phyloP scores from a whole-genome alignment of 2,797 vertebrate genomes.

The Siniperca undulata region DNA sequence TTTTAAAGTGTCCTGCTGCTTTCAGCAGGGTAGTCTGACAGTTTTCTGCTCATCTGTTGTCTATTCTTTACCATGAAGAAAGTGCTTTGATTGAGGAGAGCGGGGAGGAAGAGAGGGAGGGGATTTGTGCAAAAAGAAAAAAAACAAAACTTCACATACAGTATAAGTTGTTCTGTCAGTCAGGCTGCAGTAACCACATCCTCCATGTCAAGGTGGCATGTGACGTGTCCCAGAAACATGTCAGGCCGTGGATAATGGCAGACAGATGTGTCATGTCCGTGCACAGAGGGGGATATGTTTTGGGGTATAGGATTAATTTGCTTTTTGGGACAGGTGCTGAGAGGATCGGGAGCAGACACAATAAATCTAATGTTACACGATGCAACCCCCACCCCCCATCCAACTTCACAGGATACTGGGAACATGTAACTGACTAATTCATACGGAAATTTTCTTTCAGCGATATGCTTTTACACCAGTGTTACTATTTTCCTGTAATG shows the following conservation, averaged over 20 bases:
- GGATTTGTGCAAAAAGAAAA: background rate
- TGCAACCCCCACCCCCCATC: constrained; percentile 26
- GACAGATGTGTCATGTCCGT: constrained; percentile 81
- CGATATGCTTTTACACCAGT: constrained; percentile 61
- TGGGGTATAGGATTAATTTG: constrained; percentile 73
- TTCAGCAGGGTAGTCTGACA: constrained; percentile 37
- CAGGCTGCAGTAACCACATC: constrained; percentile 50
- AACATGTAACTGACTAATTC: constrained; percentile 58
- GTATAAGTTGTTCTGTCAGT: constrained; percentile 27
- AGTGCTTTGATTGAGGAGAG: constrained; percentile 52
- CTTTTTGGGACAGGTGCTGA: constrained; percentile 80
- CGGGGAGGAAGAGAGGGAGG: background rate
- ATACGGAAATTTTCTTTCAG: constrained; percentile 77
- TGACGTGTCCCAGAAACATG: constrained; percentile 70
- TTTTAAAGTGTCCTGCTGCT: constrained; percentile 22
- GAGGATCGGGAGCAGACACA: constrained; percentile 75
- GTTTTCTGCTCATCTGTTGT: constrained; percentile 36
- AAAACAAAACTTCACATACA: constrained; percentile 7
- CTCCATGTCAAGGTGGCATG: constrained; percentile 53
- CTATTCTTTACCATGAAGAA: constrained; percentile 34
- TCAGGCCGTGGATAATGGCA: constrained; percentile 62
- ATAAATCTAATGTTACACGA: constrained; percentile 80
- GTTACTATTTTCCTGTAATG: constrained; percentile 73
- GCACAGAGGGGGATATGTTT: constrained; percentile 60
- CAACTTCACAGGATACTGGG: constrained; percentile 47